Evolutionary conservation across 1,140 invertebrate genomes (phyloP).

Genomic region (Drosophila nigrodunni): DNA sequence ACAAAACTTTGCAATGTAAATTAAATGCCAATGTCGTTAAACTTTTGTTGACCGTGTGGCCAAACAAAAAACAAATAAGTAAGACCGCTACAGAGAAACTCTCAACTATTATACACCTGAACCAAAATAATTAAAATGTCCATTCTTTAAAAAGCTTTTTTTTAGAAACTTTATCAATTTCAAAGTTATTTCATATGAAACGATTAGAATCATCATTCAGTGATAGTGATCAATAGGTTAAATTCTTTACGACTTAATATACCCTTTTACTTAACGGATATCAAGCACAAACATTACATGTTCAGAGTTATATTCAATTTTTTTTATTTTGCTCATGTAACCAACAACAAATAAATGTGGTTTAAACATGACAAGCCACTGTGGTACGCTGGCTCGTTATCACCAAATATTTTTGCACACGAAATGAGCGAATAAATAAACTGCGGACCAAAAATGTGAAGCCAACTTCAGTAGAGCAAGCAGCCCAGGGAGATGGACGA

Average conservation of each 20-base stretch:
- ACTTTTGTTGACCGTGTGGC: constrained; percentile 42
- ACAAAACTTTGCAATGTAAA: constrained; percentile 81
- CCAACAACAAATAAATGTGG: constrained; percentile 79
- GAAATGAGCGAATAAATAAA: constrained; percentile 81
- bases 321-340: constrained; percentile 58
- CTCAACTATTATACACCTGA: no score
- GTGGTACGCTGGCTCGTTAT: constrained; percentile 74
- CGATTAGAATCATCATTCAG: no score
- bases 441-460: constrained; percentile 29
- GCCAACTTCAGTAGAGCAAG: background rate
- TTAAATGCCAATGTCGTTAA: constrained; percentile 74
- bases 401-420: constrained; percentile 82
- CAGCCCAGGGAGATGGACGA: background rate
- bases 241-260: no score
- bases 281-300: constrained; percentile 15
- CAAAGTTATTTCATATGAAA: no score
- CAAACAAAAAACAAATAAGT: constrained; percentile 35
- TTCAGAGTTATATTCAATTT: constrained; percentile 41
- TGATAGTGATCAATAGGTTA: no score
- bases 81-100: background rate
- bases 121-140: no score
- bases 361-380: constrained; percentile 79
- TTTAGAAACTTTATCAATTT: no score
- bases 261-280: no score
- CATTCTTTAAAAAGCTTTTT: no score